Evolutionary conservation across 2,113 vertebrate genomes (phyloP).

Genomic region (Cyanoderma ruficeps): DNA sequence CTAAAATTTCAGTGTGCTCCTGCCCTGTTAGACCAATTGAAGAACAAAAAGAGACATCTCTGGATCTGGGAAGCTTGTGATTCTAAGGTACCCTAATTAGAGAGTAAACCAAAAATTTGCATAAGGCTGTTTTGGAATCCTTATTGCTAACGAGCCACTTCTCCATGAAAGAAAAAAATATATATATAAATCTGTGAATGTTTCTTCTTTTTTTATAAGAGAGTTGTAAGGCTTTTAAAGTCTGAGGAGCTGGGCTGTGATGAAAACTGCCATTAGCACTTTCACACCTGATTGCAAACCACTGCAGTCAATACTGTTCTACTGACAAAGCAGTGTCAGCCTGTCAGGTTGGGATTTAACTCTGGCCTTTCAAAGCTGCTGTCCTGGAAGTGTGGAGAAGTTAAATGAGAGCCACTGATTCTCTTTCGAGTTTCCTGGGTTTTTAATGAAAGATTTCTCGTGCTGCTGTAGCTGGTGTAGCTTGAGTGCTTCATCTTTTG

Average conservation of each 20-base stretch:
- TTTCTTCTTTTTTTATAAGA: not conserved
- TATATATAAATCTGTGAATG: not conserved
- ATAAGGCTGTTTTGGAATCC: not conserved
- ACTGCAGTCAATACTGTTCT: not conserved
- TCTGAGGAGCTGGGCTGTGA: not conserved
- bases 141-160: not conserved
- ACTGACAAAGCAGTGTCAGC: not conserved
- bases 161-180: not conserved
- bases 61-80: not conserved
- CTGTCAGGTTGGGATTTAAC: constrained; percentile 4
- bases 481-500: not conserved
- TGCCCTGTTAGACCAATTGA: not conserved
- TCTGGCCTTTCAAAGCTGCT: not conserved
- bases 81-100: not conserved
- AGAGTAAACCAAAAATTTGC: not conserved
- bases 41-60: not conserved
- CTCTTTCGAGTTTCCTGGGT: not conserved
- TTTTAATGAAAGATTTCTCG: not conserved
- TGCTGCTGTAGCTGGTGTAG: not conserved
- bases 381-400: not conserved
- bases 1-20: not conserved
- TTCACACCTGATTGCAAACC: constrained; percentile 31
- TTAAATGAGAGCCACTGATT: constrained; percentile 1
- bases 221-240: not conserved
- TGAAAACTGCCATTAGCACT: constrained; percentile 26